phyloP scores from a whole-genome alignment of 2,888 invertebrate genomes.

The Caenorhabditis zanzibari region DNA sequence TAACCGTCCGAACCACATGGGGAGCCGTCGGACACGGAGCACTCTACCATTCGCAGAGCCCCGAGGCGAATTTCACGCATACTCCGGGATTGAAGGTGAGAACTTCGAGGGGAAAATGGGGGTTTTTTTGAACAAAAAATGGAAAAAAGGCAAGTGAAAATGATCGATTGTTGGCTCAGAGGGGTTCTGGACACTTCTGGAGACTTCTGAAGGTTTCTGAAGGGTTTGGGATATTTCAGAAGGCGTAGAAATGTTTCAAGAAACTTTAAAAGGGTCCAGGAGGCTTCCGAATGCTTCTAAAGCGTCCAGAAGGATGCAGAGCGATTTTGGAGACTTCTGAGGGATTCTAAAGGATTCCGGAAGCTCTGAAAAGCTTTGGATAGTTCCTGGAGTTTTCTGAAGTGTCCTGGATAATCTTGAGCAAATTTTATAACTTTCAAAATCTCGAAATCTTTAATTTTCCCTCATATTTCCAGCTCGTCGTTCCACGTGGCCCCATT shows the following conservation, averaged over 20 bases:
- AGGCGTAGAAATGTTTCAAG: too few species aligned
- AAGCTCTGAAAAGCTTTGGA: too few species aligned
- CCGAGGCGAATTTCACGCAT: conserved; percentile 97
- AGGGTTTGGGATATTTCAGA: too few species aligned
- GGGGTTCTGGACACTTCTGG: background rate
- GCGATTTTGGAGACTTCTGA: too few species aligned
- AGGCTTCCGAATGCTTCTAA: too few species aligned
- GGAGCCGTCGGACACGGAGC: conserved; percentile 99
- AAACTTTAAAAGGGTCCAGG: too few species aligned
- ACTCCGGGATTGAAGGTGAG: conserved; percentile 92
- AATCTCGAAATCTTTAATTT: too few species aligned
- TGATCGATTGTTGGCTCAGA: background rate
- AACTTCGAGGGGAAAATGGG: background rate
- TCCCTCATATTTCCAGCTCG: conserved; percentile 88
- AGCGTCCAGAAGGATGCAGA: too few species aligned
- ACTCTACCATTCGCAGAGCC: conserved; percentile 97
- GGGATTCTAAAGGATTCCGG: too few species aligned
- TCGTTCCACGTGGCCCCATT: conserved; percentile 94
- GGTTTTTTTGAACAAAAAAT: background rate
- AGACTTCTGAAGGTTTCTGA: background rate
- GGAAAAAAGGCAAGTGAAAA: background rate
- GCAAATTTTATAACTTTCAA: too few species aligned
- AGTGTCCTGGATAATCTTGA: too few species aligned
- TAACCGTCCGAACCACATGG: conserved; percentile 92
- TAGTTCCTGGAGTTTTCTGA: too few species aligned